These are phyloP conservation scores for Notodonta ziczac DNA, from an alignment of 2,888 invertebrate genomes.

Conservation along the genomic window DNA sequence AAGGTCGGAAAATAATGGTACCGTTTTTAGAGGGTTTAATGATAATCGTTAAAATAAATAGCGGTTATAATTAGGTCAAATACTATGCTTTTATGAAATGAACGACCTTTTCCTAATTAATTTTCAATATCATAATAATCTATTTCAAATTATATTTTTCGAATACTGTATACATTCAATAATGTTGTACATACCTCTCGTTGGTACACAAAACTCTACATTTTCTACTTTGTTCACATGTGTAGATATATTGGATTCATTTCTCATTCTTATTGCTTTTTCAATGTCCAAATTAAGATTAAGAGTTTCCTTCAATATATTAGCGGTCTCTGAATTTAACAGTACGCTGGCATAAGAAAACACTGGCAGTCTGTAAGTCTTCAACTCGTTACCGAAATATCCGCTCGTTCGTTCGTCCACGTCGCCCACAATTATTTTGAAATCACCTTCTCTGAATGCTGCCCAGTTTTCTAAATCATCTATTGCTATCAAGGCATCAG, in stretches of 20 bases:
- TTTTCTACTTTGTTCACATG: constrained; percentile 11
- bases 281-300: constrained; percentile 41
- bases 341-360: constrained; percentile 49
- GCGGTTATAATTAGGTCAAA: neutral
- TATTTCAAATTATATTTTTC: neutral
- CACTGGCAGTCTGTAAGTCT: constrained; percentile 29
- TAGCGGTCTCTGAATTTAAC: constrained; percentile 44
- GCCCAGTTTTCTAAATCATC: constrained; percentile 69
- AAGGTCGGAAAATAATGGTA: neutral
- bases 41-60: neutral
- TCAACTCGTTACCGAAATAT: constrained; percentile 46
- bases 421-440: constrained; percentile 57
- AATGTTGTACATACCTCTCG: constrained; percentile 41
- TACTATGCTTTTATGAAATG: too few relatives aligned
- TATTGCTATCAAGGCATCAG: constrained; percentile 81
- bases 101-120: too few relatives aligned
- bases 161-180: too few relatives aligned
- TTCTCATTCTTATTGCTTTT: constrained; percentile 40
- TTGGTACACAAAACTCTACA: constrained; percentile 49
- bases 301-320: constrained; percentile 50
- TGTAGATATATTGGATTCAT: constrained; percentile 27
- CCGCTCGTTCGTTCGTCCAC: constrained; percentile 35
- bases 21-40: neutral
- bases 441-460: constrained; percentile 56
- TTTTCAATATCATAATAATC: neutral